Conservation (phyloP, 2,113 vertebrate genomes). For the Tyrannus savana region DNA sequence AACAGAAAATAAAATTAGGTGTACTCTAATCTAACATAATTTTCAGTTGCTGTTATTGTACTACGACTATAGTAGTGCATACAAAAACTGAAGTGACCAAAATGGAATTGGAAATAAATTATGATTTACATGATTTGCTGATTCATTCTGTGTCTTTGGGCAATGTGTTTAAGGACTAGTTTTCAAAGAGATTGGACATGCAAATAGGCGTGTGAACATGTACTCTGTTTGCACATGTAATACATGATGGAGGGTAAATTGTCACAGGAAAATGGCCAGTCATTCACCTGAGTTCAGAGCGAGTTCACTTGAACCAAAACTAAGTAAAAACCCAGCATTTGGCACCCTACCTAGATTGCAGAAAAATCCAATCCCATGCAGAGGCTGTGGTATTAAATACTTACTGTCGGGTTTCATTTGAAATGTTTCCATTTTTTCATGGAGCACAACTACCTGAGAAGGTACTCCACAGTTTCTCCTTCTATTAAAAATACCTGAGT, state of each 20-base stretch:
- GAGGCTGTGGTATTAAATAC: neutral
- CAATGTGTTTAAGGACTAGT: neutral
- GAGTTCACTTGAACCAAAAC: neutral
- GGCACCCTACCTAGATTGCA: neutral
- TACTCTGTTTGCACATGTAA: neutral
- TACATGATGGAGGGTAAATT: neutral
- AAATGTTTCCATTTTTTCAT: neutral
- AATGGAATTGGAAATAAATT: conserved; percentile 18
- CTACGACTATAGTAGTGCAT: neutral
- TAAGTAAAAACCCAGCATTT: neutral
- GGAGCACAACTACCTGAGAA: neutral
- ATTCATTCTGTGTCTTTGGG: neutral
- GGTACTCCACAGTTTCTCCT: neutral
- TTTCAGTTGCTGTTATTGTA: conserved; percentile 10
- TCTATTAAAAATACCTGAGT: neutral
- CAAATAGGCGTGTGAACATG: neutral
- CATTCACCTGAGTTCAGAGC: neutral
- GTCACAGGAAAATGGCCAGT: neutral
- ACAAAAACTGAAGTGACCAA: conserved; percentile 33
- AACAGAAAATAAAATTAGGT: conserved; percentile 41
- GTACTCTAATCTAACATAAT: neutral
- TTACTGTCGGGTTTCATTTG: neutral
- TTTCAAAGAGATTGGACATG: neutral
- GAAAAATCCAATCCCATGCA: neutral
- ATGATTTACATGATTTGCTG: neutral